A percentile compares a stretch with the other conserved stretches of the same genome.
Conservation (phyloP, 2,113 vertebrate species). For the Nothoprocta pentlandii region DNA sequence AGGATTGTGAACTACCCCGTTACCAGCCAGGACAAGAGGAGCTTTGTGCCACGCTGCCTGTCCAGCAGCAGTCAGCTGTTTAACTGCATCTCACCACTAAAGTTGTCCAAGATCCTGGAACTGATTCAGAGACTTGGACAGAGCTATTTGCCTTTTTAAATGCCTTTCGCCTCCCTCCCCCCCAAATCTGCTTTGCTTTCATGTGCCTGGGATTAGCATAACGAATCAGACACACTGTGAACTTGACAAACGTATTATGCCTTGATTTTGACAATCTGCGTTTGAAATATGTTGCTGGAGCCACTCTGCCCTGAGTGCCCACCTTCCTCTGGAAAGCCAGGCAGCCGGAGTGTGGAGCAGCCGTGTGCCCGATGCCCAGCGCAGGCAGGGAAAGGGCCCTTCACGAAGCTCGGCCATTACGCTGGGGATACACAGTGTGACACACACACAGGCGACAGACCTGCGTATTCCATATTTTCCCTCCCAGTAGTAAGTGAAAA, state of each 20-base stretch:
- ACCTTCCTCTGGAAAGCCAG: conserved; percentile 16
- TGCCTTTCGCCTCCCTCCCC: conserved; percentile 18
- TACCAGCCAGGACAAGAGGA: background rate
- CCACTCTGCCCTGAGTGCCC: conserved; percentile 38
- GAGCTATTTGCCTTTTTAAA: conserved; percentile 60
- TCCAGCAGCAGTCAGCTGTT: background rate
- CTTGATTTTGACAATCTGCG: conserved; percentile 57
- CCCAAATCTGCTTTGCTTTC: conserved; percentile 77
- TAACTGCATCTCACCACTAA: conserved; percentile 5
- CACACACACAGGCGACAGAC: background rate
- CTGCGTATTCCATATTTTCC: conserved; percentile 18
- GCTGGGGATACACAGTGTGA: background rate
- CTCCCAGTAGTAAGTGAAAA: conserved; percentile 18
- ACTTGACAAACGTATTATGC: conserved; percentile 76
- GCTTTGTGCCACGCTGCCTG: background rate
- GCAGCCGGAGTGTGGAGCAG: conserved; percentile 1
- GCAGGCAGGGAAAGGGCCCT: background rate
- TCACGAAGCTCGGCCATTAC: conserved; percentile 31
- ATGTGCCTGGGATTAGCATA: conserved; percentile 78
- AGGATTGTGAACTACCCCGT: background rate
- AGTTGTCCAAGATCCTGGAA: conserved; percentile 58
- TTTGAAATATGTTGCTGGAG: conserved; percentile 24
- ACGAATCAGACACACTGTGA: conserved; percentile 75
- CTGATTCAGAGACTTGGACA: conserved; percentile 62
- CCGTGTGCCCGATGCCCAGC: background rate